phyloP scores from a whole-genome alignment of 1,140 invertebrate genomes.

The Temnothorax nylanderi region DNA sequence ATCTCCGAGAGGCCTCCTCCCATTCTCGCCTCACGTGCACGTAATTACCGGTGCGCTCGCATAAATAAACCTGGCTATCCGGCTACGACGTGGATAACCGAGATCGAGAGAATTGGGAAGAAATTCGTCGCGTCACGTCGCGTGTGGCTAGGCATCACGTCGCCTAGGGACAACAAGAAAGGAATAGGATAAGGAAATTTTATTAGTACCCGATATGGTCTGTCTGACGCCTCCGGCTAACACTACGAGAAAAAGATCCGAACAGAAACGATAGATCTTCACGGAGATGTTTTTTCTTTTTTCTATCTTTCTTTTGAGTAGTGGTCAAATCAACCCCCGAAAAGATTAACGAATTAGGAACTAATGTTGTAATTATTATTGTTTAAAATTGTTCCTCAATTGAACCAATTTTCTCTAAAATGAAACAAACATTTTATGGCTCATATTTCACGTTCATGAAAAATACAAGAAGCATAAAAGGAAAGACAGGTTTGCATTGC shows the following conservation, averaged over 20 bases:
- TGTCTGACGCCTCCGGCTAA: not conserved
- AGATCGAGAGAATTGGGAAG: constrained; percentile 42
- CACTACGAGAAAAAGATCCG: not conserved
- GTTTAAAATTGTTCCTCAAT: not conserved
- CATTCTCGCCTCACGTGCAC: constrained; percentile 67
- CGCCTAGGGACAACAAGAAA: not conserved
- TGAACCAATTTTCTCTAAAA: not conserved
- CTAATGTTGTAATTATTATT: not conserved
- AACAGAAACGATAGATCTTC: too few species aligned
- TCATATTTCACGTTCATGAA: not conserved
- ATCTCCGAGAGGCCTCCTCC: constrained; percentile 65
- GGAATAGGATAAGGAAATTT: constrained; percentile 44
- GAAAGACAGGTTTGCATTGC: not conserved
- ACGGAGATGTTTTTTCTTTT: not conserved
- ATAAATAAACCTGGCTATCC: constrained; percentile 69
- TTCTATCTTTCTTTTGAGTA: not conserved
- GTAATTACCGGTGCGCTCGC: constrained; percentile 69
- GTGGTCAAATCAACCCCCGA: not conserved
- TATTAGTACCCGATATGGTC: constrained; percentile 45
- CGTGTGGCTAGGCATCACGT: constrained; percentile 31
- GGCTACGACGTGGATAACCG: constrained; percentile 47
- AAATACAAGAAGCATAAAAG: not conserved
- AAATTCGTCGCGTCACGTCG: constrained; percentile 67
- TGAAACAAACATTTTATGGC: not conserved
- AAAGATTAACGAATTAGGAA: not conserved